A percentile compares a stretch with the other conserved stretches of the same genome.
These are phyloP conservation scores for Drosophila ustulata DNA, from an alignment of 2,888 invertebrate genomes.

Conservation along the genomic window DNA sequence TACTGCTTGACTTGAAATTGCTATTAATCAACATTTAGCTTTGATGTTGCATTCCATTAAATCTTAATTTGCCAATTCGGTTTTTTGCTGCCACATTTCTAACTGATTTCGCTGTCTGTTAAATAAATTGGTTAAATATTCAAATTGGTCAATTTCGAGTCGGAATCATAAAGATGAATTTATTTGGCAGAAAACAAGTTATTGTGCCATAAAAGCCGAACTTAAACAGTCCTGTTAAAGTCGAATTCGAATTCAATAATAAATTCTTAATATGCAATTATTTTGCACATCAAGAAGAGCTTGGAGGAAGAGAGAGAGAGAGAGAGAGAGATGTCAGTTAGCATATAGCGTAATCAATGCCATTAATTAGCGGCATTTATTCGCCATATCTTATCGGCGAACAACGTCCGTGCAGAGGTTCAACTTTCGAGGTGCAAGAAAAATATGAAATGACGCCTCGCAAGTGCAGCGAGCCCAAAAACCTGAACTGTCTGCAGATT, in stretches of 20 bases:
- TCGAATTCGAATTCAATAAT: constrained; percentile 4
- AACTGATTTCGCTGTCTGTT: background rate
- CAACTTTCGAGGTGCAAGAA: constrained; percentile 47
- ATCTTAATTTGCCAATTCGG: background rate
- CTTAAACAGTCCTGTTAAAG: constrained; percentile 7
- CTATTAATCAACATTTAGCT: background rate
- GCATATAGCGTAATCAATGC: constrained; percentile 42
- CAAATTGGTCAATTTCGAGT: background rate
- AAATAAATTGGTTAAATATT: constrained; percentile 8
- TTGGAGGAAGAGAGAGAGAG: background rate
- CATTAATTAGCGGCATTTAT: constrained; percentile 62
- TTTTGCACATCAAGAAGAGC: constrained; percentile 14
- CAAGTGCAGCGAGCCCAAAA: constrained; percentile 15
- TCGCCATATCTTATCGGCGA: constrained; percentile 53
- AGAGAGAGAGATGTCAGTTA: constrained; percentile 7
- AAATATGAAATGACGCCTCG: constrained; percentile 63
- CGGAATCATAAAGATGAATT: constrained; percentile 4
- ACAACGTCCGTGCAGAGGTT: constrained; percentile 47
- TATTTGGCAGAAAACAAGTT: constrained; percentile 12
- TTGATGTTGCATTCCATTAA: background rate
- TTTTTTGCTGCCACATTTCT: constrained; percentile 4
- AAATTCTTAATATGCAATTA: constrained; percentile 20
- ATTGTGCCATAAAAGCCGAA: background rate
- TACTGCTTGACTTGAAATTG: background rate
- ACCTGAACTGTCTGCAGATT: constrained; percentile 16